phyloP scores from a whole-genome alignment of 2,113 vertebrate species.

The Urocolius indicus region DNA sequence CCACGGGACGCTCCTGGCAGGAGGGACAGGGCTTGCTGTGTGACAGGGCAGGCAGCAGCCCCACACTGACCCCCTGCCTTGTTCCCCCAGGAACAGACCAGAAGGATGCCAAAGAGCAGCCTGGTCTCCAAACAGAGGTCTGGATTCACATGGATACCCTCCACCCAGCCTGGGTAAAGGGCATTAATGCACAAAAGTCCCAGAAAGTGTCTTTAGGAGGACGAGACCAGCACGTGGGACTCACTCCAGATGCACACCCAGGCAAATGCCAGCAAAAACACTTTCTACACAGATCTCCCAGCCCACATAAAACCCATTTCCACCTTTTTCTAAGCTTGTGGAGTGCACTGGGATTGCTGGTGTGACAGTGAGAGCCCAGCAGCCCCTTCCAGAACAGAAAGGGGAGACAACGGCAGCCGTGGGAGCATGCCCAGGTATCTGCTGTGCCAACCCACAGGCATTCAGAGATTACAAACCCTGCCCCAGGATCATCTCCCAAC shows the following conservation, averaged over 20 bases:
- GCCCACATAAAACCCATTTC: not conserved
- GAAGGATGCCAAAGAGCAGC: rapidly evolving
- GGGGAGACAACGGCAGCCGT: not conserved
- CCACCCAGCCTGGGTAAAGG: not conserved
- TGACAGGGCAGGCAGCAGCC: not conserved
- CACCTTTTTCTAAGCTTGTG: not conserved
- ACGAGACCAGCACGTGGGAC: not conserved
- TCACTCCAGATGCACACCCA: not conserved
- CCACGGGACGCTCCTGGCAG: slow-evolving; percentile 87
- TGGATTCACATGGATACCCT: too few relatives aligned
- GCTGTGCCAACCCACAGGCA: not conserved
- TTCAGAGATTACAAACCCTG: not conserved
- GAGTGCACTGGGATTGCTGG: not conserved
- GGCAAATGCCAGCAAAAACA: not conserved
- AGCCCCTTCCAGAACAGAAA: not conserved
- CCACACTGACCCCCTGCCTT: rapidly evolving
- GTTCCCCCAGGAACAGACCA: too few relatives aligned
- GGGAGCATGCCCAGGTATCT: not conserved
- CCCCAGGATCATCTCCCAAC: not conserved
- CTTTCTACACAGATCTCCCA: not conserved
- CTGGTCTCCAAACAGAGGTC: not conserved
- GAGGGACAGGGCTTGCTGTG: not conserved
- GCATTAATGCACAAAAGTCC: not conserved
- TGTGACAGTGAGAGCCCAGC: not conserved
- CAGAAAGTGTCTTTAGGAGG: not conserved